Conservation (phyloP, 92 coral and sea anemone species). For the Actinernus sp. region DNA sequence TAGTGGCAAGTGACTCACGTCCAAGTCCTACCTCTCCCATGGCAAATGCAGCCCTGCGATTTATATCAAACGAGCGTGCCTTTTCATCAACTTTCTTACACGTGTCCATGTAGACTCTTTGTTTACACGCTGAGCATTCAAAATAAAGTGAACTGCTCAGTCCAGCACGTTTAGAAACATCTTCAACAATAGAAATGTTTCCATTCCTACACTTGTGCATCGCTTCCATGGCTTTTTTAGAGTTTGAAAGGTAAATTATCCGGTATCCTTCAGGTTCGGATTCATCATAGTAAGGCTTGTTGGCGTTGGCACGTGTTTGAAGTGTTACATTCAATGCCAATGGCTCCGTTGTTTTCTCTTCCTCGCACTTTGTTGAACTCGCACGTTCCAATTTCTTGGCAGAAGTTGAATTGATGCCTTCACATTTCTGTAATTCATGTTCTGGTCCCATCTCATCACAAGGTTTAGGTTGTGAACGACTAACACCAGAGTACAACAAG, state of each 20-base stretch:
- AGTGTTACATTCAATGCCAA: too few species aligned
- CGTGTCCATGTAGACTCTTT: conserved; percentile 28
- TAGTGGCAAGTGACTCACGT: conserved; percentile 39
- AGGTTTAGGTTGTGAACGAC: too few species aligned
- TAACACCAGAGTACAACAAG: too few species aligned
- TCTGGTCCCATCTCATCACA: too few species aligned
- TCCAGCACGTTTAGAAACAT: conserved; percentile 30
- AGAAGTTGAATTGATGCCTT: too few species aligned
- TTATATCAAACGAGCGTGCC: conserved; percentile 29
- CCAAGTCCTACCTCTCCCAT: conserved; percentile 46
- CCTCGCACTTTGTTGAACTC: too few species aligned
- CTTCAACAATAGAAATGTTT: conserved; percentile 14
- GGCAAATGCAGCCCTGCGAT: conserved; percentile 31
- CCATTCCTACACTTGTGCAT: conserved; percentile 39
- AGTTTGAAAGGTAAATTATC: conserved; percentile 9
- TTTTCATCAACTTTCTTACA: conserved; percentile 4
- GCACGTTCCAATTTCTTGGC: too few species aligned
- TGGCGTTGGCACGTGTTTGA: too few species aligned
- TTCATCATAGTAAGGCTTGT: conserved; percentile 2
- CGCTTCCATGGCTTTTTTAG: conserved; percentile 5
- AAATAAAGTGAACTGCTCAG: conserved; percentile 23
- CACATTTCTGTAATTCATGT: too few species aligned
- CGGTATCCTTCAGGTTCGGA: conserved; percentile 8
- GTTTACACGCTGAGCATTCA: conserved; percentile 32
- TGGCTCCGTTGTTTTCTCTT: too few species aligned